Evolutionary conservation across 1,140 invertebrate species (phyloP).

Genomic region (Drosophila asahinai): DNA sequence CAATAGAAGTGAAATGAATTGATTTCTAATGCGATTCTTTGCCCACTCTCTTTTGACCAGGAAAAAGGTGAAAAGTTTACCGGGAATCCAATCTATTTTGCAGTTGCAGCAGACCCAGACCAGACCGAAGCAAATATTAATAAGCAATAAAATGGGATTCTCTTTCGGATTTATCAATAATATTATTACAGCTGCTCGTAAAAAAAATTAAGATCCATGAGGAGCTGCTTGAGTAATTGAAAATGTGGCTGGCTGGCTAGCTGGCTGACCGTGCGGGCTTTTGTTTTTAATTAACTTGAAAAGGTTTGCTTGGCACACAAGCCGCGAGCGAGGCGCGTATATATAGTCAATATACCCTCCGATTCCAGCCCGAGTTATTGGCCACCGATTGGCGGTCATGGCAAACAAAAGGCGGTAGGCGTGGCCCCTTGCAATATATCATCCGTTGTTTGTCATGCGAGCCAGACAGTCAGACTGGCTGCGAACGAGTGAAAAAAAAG

Average conservation of each 20-base stretch:
- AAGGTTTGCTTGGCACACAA: slow-evolving; percentile 62
- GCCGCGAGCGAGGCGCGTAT: slow-evolving; percentile 2
- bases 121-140: slow-evolving; percentile 51
- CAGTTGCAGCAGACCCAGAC: slow-evolving; percentile 16
- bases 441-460: slow-evolving; percentile 63
- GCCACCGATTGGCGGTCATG: slow-evolving; percentile 76
- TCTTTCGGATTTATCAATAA: slow-evolving; percentile 49
- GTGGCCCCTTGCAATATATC: slow-evolving; percentile 69
- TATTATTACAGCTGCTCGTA: slow-evolving; percentile 62
- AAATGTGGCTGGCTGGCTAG: slow-evolving; percentile 31
- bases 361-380: slow-evolving; percentile 57
- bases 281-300: slow-evolving; percentile 77
- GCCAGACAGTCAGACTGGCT: slow-evolving; percentile 24
- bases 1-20: slow-evolving; percentile 79
- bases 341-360: not conserved
- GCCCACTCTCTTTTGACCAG: slow-evolving; percentile 2
- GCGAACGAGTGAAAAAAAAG: slow-evolving; percentile 3
- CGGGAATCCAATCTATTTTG: slow-evolving; percentile 67
- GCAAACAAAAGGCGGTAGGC: slow-evolving; percentile 67
- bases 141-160: slow-evolving; percentile 54
- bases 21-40: slow-evolving; percentile 72
- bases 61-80: slow-evolving; percentile 25
- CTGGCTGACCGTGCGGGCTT: not conserved
- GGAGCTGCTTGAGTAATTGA: slow-evolving; percentile 63
- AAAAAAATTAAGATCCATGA: slow-evolving; percentile 23